Evolutionary conservation across 2,113 vertebrate genomes (phyloP).

Genomic region (Nothocercus julius): DNA sequence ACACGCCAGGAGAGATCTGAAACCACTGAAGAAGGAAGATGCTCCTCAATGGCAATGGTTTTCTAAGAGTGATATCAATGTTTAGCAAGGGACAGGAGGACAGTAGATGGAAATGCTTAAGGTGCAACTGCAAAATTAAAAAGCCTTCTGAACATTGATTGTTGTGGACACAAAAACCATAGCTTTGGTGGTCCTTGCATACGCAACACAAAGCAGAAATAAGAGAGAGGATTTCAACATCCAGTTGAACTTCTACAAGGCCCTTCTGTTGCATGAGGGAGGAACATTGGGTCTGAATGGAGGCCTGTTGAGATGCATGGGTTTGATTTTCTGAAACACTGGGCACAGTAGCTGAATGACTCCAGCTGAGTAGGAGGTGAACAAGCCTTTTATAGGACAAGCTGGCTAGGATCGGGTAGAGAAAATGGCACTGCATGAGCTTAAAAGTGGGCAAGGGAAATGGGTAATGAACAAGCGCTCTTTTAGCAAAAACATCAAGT

Average conservation of each 20-base stretch:
- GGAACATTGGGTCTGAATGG: not conserved
- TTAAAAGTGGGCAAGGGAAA: not conserved
- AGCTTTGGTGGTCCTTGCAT: not conserved
- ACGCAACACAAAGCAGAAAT: not conserved
- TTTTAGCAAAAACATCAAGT: not conserved
- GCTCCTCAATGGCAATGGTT: not conserved
- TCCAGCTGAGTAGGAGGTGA: not conserved
- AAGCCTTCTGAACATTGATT: not conserved
- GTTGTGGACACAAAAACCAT: not conserved
- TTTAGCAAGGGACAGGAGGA: not conserved
- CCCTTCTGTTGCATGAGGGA: fast-evolving
- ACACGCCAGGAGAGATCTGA: not conserved
- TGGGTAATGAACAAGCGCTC: not conserved
- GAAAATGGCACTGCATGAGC: not conserved
- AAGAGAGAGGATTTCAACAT: not conserved
- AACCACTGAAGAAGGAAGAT: not conserved
- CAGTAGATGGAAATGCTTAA: not conserved
- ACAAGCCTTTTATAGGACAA: not conserved
- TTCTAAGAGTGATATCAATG: not conserved
- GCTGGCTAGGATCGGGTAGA: not conserved
- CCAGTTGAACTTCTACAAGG: not conserved
- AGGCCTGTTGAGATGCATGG: not conserved
- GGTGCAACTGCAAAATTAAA: not conserved
- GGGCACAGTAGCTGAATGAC: not conserved
- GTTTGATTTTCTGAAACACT: not conserved